Percentiles rank a stretch among this genome's conserved stretches.
These are phyloP conservation scores for Anadara kagoshimensis DNA, from an alignment of 1,140 invertebrate species.

Conservation along the genomic window DNA sequence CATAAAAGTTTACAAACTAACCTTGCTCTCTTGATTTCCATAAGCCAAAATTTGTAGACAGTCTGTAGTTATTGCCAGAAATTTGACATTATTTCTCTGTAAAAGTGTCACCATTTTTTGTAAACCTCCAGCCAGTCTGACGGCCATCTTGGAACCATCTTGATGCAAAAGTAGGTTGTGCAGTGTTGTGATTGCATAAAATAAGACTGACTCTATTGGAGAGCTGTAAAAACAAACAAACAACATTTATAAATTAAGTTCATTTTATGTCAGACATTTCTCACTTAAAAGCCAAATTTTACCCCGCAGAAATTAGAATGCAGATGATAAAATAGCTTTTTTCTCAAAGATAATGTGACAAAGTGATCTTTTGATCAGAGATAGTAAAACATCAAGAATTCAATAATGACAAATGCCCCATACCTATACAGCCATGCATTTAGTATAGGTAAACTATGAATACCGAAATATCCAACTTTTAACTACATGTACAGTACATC, in stretches of 20 bases:
- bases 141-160: conserved; percentile 98
- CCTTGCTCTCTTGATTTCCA: conserved; percentile 98
- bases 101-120: conserved; percentile 99
- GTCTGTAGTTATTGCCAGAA: conserved; percentile 98
- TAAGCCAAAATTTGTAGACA: conserved; percentile 98
- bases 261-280: too few relatives aligned
- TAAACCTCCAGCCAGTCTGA: conserved; percentile 94
- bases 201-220: conserved; percentile 96
- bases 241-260: not conserved
- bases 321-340: too few relatives aligned
- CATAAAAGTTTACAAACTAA: conserved; percentile 33
- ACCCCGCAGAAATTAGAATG: too few relatives aligned
- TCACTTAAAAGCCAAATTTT: too few relatives aligned
- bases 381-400: too few relatives aligned
- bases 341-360: too few relatives aligned
- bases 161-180: conserved; percentile 99
- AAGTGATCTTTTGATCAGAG: too few relatives aligned
- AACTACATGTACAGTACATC: too few relatives aligned
- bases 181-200: conserved; percentile 95
- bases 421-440: too few relatives aligned
- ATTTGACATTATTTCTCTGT: conserved; percentile 97
- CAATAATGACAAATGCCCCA: too few relatives aligned
- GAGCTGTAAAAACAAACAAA: conserved; percentile 82
- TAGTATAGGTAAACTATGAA: too few relatives aligned
- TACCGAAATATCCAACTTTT: too few relatives aligned